These are phyloP conservation scores for Triplophysa bombifrons DNA, from an alignment of 2,797 vertebrate genomes.

Conservation along the genomic window DNA sequence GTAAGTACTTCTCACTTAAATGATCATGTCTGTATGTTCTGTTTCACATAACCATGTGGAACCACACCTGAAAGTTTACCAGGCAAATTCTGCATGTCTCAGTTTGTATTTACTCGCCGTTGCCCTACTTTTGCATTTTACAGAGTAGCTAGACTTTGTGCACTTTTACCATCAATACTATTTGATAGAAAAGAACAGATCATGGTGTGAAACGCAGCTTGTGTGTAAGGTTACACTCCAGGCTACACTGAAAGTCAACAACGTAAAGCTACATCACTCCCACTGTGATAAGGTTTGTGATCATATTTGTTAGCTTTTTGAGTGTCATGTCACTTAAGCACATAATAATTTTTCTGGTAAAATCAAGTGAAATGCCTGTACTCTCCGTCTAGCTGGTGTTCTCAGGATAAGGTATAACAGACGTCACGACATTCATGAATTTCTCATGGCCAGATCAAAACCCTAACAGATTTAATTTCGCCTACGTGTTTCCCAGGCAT, in stretches of 20 bases:
- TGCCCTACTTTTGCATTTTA: neutral
- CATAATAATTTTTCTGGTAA: no score
- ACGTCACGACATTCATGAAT: conserved; percentile 29
- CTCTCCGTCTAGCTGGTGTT: neutral
- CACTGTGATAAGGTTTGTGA: neutral
- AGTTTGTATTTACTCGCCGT: neutral
- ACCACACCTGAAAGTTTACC: neutral
- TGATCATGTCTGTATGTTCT: neutral
- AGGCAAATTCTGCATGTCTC: neutral
- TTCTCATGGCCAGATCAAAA: conserved; percentile 47
- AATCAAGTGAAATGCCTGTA: neutral
- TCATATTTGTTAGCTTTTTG: neutral
- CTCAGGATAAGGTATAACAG: neutral
- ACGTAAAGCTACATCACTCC: neutral
- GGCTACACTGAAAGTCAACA: neutral
- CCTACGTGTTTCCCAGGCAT: conserved; percentile 46
- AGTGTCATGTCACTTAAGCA: neutral
- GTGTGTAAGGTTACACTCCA: neutral
- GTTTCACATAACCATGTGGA: neutral
- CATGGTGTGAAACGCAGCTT: neutral
- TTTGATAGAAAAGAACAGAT: neutral
- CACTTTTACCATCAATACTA: neutral
- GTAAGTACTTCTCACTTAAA: neutral
- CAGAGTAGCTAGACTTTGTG: neutral
- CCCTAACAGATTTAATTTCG: conserved; percentile 34